A percentile compares a stretch with the other conserved stretches of the same genome.
These are phyloP conservation scores for Coecobrya sp. DNA, from an alignment of 2,888 invertebrate species.

Conservation along the genomic window DNA sequence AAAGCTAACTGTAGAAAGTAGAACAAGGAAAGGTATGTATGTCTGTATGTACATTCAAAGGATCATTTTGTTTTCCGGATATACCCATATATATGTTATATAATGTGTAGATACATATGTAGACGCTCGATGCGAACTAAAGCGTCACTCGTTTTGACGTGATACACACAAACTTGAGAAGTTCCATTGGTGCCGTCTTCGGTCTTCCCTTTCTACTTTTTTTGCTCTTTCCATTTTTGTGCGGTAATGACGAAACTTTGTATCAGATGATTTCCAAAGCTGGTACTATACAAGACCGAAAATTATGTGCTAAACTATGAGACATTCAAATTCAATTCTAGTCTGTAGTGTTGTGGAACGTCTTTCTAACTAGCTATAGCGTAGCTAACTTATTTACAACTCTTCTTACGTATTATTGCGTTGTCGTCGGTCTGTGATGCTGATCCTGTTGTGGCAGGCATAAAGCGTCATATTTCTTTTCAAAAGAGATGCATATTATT, in stretches of 20 bases:
- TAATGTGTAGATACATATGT: not conserved
- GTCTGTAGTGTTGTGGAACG: not conserved
- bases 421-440: conserved; percentile 36
- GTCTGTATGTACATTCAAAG: not conserved
- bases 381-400: conserved; percentile 9
- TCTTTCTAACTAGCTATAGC: too few relatives aligned
- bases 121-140: not conserved
- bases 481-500: conserved; percentile 29
- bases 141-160: conserved; percentile 52
- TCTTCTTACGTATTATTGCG: conserved; percentile 53
- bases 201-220: not conserved
- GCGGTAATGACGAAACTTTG: conserved; percentile 22
- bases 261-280: not conserved
- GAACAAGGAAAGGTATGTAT: not conserved
- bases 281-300: too few relatives aligned
- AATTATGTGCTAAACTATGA: too few relatives aligned
- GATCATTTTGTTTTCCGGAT: not conserved
- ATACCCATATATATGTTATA: not conserved
- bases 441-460: conserved; percentile 62
- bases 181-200: conserved; percentile 34
- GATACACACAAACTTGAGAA: conserved; percentile 53
- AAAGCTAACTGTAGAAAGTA: not conserved
- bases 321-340: conserved; percentile 30
- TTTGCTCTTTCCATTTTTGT: not conserved
- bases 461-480: conserved; percentile 35